Evolutionary conservation across 2,113 vertebrate genomes (phyloP).

Genomic region (Oncorhynchus nerka): DNA sequence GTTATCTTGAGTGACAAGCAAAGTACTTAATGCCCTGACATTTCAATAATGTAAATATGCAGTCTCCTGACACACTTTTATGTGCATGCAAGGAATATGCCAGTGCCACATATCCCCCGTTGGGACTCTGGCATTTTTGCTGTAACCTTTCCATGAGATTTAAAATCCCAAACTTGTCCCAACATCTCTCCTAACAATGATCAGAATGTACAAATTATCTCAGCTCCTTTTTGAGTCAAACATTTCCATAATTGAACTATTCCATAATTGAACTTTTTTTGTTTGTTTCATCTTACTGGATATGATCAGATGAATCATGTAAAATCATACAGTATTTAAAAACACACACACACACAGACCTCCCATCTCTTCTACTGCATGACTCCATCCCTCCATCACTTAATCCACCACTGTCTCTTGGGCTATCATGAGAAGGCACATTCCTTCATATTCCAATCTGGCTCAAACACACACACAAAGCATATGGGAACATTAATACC

Average conservation of each 20-base stretch:
- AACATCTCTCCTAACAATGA: neutral
- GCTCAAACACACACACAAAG: slow-evolving; percentile 11
- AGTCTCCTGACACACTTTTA: slow-evolving; percentile 24
- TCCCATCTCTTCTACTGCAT: too few species aligned
- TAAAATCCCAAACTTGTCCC: slow-evolving; percentile 13
- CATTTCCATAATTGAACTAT: neutral
- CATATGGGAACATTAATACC: slow-evolving; percentile 25
- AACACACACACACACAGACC: too few species aligned
- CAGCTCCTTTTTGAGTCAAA: too few species aligned
- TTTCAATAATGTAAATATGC: slow-evolving; percentile 63
- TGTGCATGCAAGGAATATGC: slow-evolving; percentile 45
- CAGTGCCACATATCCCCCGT: slow-evolving; percentile 39
- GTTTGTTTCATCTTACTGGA: too few species aligned
- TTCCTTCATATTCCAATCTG: slow-evolving; percentile 20
- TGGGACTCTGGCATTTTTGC: slow-evolving; percentile 31
- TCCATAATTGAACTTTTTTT: too few species aligned
- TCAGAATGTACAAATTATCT: neutral
- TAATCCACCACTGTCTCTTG: neutral
- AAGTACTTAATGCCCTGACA: slow-evolving; percentile 56
- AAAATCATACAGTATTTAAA: too few species aligned
- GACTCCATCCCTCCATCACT: neutral
- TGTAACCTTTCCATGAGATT: slow-evolving; percentile 45
- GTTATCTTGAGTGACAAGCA: slow-evolving; percentile 25
- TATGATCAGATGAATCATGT: too few species aligned
- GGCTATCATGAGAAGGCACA: slow-evolving; percentile 32